Percentiles rank a stretch among this genome's conserved stretches.
Evolutionary conservation across 2,113 vertebrate species (phyloP).

Genomic region (Vulpes ferrilata): DNA sequence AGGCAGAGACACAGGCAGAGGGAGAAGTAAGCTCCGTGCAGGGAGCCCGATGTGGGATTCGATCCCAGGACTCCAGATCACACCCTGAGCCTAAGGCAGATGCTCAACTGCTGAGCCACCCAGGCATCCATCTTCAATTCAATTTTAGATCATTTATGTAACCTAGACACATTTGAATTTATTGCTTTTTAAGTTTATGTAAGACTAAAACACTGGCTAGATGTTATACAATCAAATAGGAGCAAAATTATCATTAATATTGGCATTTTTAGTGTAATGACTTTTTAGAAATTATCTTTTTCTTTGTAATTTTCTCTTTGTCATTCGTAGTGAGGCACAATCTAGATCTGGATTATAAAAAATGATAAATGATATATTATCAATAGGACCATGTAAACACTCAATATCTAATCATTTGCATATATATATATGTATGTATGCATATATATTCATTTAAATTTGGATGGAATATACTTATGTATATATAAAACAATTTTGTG

Average conservation of each 20-base stretch:
- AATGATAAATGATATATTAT: rapidly evolving
- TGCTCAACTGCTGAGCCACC: too few relatives aligned
- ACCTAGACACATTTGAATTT: background rate
- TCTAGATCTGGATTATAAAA: background rate
- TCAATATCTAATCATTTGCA: background rate
- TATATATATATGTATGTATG: background rate
- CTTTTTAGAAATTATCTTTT: background rate
- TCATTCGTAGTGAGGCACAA: background rate
- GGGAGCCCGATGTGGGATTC: too few relatives aligned
- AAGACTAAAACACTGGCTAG: background rate
- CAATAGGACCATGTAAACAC: background rate
- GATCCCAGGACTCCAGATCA: too few relatives aligned
- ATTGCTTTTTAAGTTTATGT: background rate
- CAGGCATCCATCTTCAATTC: background rate
- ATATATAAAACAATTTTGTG: background rate
- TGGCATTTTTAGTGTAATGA: background rate
- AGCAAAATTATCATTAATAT: background rate
- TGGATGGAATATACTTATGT: background rate
- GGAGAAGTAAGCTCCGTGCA: too few relatives aligned
- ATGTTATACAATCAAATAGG: background rate
- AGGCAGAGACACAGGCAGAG: too few relatives aligned
- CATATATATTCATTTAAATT: background rate
- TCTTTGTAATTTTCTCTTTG: background rate
- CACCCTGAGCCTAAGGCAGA: too few relatives aligned
- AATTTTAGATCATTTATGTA: background rate